Evolutionary conservation across 1,140 invertebrate species (phyloP).

Genomic region (Hetaerina americana): DNA sequence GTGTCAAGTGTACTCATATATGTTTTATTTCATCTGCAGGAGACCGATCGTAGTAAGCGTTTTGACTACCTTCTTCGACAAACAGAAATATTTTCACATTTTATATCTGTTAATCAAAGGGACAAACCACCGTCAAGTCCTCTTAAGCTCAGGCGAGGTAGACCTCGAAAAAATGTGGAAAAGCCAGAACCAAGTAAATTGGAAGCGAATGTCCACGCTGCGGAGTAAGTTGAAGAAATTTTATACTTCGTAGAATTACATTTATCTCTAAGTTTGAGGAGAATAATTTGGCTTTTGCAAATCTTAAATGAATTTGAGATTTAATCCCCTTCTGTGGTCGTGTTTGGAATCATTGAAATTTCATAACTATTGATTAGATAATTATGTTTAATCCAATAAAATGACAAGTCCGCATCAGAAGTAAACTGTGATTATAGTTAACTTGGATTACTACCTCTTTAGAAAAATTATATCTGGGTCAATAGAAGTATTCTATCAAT

Average conservation of each 20-base stretch:
- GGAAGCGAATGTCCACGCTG: slow-evolving; percentile 26
- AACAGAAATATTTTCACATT: slow-evolving; percentile 96
- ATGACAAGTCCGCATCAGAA: too few relatives aligned
- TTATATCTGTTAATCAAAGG: slow-evolving; percentile 66
- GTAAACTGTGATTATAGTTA: too few relatives aligned
- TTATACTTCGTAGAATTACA: neutral
- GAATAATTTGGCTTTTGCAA: too few relatives aligned
- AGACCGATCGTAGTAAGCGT: slow-evolving; percentile 72
- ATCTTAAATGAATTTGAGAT: neutral
- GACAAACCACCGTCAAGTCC: slow-evolving; percentile 40
- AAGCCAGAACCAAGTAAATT: slow-evolving; percentile 15
- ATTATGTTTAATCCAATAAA: too few relatives aligned
- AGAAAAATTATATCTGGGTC: too few relatives aligned
- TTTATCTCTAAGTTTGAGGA: too few relatives aligned
- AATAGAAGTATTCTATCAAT: too few relatives aligned
- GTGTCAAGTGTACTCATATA: slow-evolving; percentile 22
- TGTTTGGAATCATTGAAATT: too few relatives aligned
- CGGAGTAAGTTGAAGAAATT: slow-evolving; percentile 40
- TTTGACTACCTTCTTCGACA: slow-evolving; percentile 93
- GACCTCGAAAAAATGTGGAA: slow-evolving; percentile 30
- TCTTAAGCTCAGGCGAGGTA: slow-evolving; percentile 53
- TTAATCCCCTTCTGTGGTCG: too few relatives aligned
- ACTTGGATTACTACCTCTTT: too few relatives aligned
- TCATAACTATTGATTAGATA: too few relatives aligned
- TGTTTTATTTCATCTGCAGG: slow-evolving; percentile 23